Base-by-base conservation (phyloP, 2,888 invertebrate genomes). In the Saturnia japonica region DNA sequence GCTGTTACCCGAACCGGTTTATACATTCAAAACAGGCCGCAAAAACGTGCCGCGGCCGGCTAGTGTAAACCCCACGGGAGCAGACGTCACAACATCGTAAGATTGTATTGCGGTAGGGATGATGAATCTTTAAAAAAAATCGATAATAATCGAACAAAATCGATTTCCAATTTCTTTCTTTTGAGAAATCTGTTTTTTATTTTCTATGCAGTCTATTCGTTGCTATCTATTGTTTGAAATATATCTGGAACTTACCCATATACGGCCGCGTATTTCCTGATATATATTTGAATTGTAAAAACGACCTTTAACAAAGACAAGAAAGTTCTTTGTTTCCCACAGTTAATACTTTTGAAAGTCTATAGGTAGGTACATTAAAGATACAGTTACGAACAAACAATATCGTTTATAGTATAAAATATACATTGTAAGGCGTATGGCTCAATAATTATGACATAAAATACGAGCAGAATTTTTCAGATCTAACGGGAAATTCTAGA, bases 11-110 rank as follows among this genome's bases (percentile, higher is more conserved):
- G 80, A 80, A 80, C 79, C 82, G 82, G 81, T 85, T 87, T 87
- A 87, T 88, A 89, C 86, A 91, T 90, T 91, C 90, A 89, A 89
- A 91, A 89, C 91, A 90, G 89, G 88, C 86, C 81, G 86, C 83
- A 85, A 86, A 87, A 88, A 88, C 88, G 89, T 88, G 89, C 64
- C n/a, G n/a, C n/a, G n/a, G n/a, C n/a, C 64, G 64, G 64, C 64
- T 64, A 64, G 57, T 28, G 28, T 64, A 40, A 62, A 34, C 64
- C 40, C 57, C 64, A 12, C 64, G n/a, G 64, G 64, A 25, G 8
- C n/a, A 40, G 9, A 64, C 54, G 70, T 54, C 66, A 70, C 67
- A 70, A 51, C 42, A 54, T 16, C 54, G 68, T 60, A 60, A 60
- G 25, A 25, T 60, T 1, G 57, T 60, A 60, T 14, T 1, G 57